A percentile compares a stretch with the other conserved stretches of the same genome.
Evolutionary conservation across 2,888 invertebrate species (phyloP).

Genomic region (Argyresthia goedartella): DNA sequence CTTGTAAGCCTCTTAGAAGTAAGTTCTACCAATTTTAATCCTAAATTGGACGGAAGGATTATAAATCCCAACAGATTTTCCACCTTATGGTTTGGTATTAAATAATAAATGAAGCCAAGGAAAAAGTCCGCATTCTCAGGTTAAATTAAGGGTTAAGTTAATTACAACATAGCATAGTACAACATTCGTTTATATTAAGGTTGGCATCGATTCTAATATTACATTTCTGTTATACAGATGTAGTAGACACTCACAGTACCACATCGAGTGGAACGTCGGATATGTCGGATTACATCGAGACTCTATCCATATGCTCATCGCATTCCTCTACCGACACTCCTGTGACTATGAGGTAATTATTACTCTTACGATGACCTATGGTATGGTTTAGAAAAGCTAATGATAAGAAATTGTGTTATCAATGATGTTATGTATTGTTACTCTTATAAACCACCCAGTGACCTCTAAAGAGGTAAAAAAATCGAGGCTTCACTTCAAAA

Average conservation of each 20-base stretch:
- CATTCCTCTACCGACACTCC: constrained; percentile 83
- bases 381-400: too few relatives aligned
- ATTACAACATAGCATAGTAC: too few relatives aligned
- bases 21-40: constrained; percentile 7
- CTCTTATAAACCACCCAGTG: too few relatives aligned
- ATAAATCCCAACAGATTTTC: too few relatives aligned
- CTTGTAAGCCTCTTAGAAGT: constrained; percentile 68
- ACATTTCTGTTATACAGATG: not conserved
- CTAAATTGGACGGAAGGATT: not conserved
- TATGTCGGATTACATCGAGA: constrained; percentile 91
- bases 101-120: too few relatives aligned
- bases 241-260: constrained; percentile 73
- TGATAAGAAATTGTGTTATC: too few relatives aligned
- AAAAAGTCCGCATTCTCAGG: too few relatives aligned
- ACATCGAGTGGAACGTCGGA: constrained; percentile 89
- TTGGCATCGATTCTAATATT: not conserved
- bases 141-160: too few relatives aligned
- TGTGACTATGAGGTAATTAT: constrained; percentile 61
- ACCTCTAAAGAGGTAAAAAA: too few relatives aligned
- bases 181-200: not conserved
- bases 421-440: too few relatives aligned
- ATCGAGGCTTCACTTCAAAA: too few relatives aligned
- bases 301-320: constrained; percentile 83
- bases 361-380: constrained; percentile 1
- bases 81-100: too few relatives aligned